phyloP scores from a whole-genome alignment of 1,140 invertebrate genomes.

The Trichoplusia ni region DNA sequence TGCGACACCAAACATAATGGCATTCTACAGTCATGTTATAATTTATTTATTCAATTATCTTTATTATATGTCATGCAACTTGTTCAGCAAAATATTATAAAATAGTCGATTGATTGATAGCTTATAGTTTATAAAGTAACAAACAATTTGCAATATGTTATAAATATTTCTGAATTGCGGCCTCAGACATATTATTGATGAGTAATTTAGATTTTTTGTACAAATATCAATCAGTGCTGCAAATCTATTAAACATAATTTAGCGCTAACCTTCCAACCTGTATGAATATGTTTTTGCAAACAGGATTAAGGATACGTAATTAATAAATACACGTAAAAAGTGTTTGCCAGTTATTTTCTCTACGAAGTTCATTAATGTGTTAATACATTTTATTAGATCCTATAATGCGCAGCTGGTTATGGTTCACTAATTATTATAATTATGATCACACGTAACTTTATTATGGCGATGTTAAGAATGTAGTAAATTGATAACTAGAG shows the following conservation, averaged over 20 bases:
- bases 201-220: conserved; percentile 14
- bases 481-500: no score
- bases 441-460: no score
- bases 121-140: background rate
- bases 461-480: no score
- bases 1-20: no score
- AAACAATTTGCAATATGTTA: conserved; percentile 10
- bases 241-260: conserved; percentile 20
- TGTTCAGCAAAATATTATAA: conserved; percentile 2
- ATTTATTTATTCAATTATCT: background rate
- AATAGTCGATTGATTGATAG: conserved; percentile 10
- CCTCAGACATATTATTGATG: conserved; percentile 5
- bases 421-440: no score
- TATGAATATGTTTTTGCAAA: conserved; percentile 9
- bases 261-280: conserved; percentile 10
- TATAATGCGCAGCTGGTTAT: no score
- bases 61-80: background rate
- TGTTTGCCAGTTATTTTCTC: background rate
- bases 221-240: conserved; percentile 13
- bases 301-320: background rate
- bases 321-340: background rate
- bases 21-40: no score
- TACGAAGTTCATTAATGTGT: background rate
- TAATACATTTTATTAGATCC: conserved; percentile 6
- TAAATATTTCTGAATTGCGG: conserved; percentile 5